Evolutionary conservation across 2,797 vertebrate genomes (phyloP), one percentile per base, ranked within the genome.

Genomic region (Carduelis carduelis): DNA sequence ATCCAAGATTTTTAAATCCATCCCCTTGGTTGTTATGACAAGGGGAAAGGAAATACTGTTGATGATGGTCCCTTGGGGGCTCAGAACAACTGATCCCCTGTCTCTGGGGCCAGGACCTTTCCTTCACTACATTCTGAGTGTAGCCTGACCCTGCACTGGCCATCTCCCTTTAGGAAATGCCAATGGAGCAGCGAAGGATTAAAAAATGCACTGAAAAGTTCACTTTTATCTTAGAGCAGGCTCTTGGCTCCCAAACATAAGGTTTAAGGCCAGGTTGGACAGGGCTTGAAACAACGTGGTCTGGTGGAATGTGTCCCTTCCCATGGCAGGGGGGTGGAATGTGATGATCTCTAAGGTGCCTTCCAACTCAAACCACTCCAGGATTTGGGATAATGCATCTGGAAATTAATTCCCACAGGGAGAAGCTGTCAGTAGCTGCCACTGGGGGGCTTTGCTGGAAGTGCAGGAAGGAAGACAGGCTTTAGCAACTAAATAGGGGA

Each of bases 91-190:
- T 1, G 1, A 27, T 50, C 10, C 32, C 47, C 26, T 22, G 23
- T 49, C 9, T 43, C 60, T 47, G 70, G 60, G 44, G 52, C 18
- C 76, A 55, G 50, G 72, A 49, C 22, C 30, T 64, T 46, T 47
- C 59, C 35, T 78, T 55, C 9, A 6, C 23, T 44, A 2, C 1
- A 0, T 37, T 23, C 47, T 7, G 1, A 75, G 57, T 1, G 11
- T 11, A 57, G 34, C 23, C 39, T 70, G 61, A 35, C 32, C 56
- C 57, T 70, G 30, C 21, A 15, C 6, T 77, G 16, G 26, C n/a
- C 72, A 17, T 21, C 21, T 64, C 22, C 70, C n/a, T 64, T 39
- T 30, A 35, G 74, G 65, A 74, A 55, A 52, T 4, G 4, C 43
- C 75, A 37, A 0, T 14, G 34, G 34, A 87, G 24, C 23, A 4